Conservation (phyloP, 2,888 invertebrate species). For the Cephalotes varians region DNA sequence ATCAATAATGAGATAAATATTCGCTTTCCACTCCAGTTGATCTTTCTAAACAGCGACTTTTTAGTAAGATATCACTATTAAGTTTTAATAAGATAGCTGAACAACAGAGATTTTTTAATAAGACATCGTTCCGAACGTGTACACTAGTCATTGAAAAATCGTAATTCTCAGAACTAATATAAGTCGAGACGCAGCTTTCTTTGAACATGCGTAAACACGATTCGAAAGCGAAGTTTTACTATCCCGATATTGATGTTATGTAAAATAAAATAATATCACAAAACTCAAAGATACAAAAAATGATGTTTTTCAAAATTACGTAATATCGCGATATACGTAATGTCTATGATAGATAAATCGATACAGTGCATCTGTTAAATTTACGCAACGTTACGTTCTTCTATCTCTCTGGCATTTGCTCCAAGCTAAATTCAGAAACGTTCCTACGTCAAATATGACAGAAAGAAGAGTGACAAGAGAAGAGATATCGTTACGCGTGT, state of each 20-base stretch:
- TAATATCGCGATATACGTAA: background rate
- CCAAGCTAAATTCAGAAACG: background rate
- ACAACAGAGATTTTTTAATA: background rate
- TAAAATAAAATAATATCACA: background rate
- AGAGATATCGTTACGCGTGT: background rate
- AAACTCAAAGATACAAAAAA: background rate
- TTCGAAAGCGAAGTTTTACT: background rate
- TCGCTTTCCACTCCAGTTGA: background rate
- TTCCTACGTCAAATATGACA: background rate
- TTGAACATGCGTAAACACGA: background rate
- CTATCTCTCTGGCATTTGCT: constrained; percentile 31
- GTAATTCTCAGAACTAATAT: background rate
- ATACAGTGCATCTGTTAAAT: constrained; percentile 15
- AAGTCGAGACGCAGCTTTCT: background rate
- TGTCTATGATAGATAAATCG: background rate
- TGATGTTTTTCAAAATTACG: too few species aligned
- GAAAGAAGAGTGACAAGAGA: background rate
- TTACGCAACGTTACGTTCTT: background rate
- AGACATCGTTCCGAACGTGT: background rate
- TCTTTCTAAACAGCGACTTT: background rate
- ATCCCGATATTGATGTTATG: background rate
- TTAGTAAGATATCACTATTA: constrained; percentile 5
- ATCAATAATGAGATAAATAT: constrained; percentile 25
- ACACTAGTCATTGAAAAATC: background rate
- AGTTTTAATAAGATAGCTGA: too few species aligned